phyloP scores from a whole-genome alignment of 2,113 vertebrate species.

The Forbesichthys papilliferus region DNA sequence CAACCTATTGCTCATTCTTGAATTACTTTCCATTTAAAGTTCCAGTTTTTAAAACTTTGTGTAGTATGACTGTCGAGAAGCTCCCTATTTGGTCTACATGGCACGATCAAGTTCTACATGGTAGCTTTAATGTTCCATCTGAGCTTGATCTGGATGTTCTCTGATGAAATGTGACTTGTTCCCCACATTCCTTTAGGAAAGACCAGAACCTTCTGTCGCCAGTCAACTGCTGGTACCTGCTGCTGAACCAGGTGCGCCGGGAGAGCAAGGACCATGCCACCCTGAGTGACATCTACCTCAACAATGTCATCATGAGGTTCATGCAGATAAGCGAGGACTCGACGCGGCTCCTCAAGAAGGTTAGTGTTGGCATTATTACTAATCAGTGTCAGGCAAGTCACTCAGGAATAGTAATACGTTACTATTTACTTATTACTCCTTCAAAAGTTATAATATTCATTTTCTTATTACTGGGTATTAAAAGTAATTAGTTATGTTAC shows the following conservation, averaged over 20 bases:
- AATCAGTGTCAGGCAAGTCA: too few relatives aligned
- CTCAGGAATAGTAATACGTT: too few relatives aligned
- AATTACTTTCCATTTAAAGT: too few relatives aligned
- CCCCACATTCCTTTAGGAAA: constrained; percentile 77
- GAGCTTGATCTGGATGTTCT: not conserved
- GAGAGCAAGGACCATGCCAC: constrained; percentile 98
- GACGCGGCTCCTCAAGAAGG: constrained; percentile 98
- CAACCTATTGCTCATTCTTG: too few relatives aligned
- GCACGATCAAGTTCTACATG: too few relatives aligned
- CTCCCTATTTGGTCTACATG: too few relatives aligned
- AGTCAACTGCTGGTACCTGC: constrained; percentile 98
- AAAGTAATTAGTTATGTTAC: too few relatives aligned
- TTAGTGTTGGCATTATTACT: constrained; percentile 38
- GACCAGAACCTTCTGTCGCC: constrained; percentile 97
- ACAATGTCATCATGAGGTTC: constrained; percentile 99
- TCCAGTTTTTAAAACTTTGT: too few relatives aligned
- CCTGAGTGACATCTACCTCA: constrained; percentile 95
- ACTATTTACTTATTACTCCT: too few relatives aligned
- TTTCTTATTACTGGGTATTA: not conserved
- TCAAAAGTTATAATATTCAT: not conserved
- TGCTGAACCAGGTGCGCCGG: constrained; percentile 95
- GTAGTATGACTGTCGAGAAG: too few relatives aligned
- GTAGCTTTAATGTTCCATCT: not conserved
- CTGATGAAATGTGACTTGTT: not conserved
- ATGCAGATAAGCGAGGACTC: constrained; percentile 99